Percentiles rank a stretch among this genome's conserved stretches.
Conservation (phyloP, 2,888 invertebrate genomes). For the Trachelus tabidus region DNA sequence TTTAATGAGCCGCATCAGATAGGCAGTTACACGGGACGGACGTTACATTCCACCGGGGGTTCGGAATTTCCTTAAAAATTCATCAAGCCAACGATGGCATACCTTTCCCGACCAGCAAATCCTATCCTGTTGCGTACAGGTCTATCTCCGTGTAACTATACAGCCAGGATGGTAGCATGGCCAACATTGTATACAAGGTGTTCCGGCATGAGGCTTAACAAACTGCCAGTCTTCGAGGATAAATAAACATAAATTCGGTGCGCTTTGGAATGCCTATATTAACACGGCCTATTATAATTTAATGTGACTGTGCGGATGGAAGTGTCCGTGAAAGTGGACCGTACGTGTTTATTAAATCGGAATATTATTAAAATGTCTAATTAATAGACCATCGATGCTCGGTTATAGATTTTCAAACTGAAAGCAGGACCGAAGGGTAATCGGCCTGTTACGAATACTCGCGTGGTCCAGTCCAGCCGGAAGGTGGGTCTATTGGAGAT, state of each 20-base stretch:
- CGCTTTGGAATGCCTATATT: constrained; percentile 28
- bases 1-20: constrained; percentile 43
- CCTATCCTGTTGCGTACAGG: background rate
- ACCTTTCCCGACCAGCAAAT: constrained; percentile 7
- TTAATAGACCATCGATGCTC: background rate
- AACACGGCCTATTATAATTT: background rate
- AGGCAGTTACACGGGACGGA: constrained; percentile 29
- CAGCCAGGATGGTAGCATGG: background rate
- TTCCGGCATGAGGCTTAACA: constrained; percentile 39
- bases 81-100: constrained; percentile 39
- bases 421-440: background rate
- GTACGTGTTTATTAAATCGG: background rate
- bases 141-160: background rate
- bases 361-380: background rate
- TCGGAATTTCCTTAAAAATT: constrained; percentile 39
- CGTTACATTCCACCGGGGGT: constrained; percentile 29
- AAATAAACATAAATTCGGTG: constrained; percentile 45
- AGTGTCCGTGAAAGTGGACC: background rate
- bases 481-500: background rate
- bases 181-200: constrained; percentile 29
- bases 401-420: background rate
- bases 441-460: background rate
- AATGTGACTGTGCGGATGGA: background rate
- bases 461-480: background rate
- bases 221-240: constrained; percentile 31